Evolutionary conservation across 2,888 invertebrate genomes (phyloP).

Genomic region (Drosophila mimetica): DNA sequence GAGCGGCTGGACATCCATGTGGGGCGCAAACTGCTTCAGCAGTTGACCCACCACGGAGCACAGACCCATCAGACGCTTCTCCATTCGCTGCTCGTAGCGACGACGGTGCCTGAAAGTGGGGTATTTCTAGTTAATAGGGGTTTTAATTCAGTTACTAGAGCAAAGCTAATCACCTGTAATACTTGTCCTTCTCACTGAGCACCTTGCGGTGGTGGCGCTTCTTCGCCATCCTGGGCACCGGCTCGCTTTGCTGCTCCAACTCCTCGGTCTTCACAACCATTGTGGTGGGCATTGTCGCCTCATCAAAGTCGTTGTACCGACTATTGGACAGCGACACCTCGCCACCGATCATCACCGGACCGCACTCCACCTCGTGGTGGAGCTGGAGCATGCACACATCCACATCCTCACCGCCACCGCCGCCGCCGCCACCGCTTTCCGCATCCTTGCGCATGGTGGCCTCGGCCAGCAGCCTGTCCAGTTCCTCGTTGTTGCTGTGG

Average conservation of each 20-base stretch:
- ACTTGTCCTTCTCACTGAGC: slow-evolving; percentile 69
- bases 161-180: slow-evolving; percentile 72
- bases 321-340: slow-evolving; percentile 35
- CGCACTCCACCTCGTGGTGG: slow-evolving; percentile 32
- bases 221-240: slow-evolving; percentile 3
- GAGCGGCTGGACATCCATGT: slow-evolving; percentile 63
- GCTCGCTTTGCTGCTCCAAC: background rate
- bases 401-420: background rate
- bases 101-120: slow-evolving; percentile 70
- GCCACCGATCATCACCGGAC: slow-evolving; percentile 34
- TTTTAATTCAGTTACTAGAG: too few species aligned
- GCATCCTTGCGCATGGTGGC: slow-evolving; percentile 6
- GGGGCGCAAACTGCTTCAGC: slow-evolving; percentile 72
- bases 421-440: background rate
- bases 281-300: background rate
- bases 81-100: slow-evolving; percentile 78
- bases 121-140: background rate
- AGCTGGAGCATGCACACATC: slow-evolving; percentile 3
- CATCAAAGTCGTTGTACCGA: slow-evolving; percentile 20
- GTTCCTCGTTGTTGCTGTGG: slow-evolving; percentile 32
- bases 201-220: slow-evolving; percentile 31
- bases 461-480: slow-evolving; percentile 32
- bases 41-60: slow-evolving; percentile 75
- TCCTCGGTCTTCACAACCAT: background rate
- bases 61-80: slow-evolving; percentile 75